These are phyloP conservation scores for Dermolepida albohirtum DNA, from an alignment of 2,888 invertebrate species.

Conservation along the genomic window DNA sequence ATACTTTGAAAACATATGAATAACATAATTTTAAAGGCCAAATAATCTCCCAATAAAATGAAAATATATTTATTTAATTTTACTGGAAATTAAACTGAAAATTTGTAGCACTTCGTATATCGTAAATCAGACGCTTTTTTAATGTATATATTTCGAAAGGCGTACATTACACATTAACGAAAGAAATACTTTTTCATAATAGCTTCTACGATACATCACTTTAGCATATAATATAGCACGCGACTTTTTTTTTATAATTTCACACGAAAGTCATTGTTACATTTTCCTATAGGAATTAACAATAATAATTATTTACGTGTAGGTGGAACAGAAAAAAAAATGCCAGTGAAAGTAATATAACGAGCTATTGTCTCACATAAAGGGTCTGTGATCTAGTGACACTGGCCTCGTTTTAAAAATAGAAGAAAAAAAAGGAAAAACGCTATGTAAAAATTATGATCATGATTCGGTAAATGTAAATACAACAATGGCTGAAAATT, in stretches of 20 bases:
- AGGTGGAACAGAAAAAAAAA: constrained; percentile 5
- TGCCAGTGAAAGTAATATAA: constrained; percentile 18
- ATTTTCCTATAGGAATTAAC: constrained; percentile 6
- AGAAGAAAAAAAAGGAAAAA: background rate
- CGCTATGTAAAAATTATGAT: constrained; percentile 7
- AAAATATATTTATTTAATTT: no score
- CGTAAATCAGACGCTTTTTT: no score
- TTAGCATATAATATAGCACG: no score
- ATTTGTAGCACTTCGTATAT: no score
- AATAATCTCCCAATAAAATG: no score
- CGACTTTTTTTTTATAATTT: background rate
- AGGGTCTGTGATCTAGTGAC: constrained; percentile 21
- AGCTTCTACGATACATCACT: no score
- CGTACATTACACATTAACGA: no score
- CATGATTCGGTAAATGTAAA: background rate
- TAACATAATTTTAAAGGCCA: no score
- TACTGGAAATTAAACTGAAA: no score
- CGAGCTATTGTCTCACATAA: constrained; percentile 14
- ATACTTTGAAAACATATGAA: no score
- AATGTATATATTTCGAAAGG: no score
- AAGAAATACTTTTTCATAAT: no score
- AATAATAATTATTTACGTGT: constrained; percentile 10
- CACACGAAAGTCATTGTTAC: constrained; percentile 5
- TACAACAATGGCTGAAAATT: background rate
- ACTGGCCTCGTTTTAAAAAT: constrained; percentile 21